Base-by-base conservation (phyloP, 2,797 vertebrate species). In the Peromyscus melanophrys region DNA sequence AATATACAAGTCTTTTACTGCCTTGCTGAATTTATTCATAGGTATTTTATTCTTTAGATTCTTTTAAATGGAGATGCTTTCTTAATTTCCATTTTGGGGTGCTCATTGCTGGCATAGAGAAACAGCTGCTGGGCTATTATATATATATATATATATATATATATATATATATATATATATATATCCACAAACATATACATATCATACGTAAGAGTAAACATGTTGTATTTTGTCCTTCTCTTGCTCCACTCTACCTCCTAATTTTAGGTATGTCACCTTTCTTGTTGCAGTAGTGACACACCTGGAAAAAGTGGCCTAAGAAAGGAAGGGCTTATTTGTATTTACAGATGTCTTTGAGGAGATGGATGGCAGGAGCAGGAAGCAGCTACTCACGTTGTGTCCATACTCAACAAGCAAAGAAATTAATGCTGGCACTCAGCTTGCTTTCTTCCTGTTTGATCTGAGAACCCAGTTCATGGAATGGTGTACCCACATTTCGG, bases 41-140 rank as follows among this genome's bases (percentile, higher is more conserved):
- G 34, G 13, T 91, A 67, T 95, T 88, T 90, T 95, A 65, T 65
- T 87, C n/a, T 73, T 89, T 94, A 90, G 63, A 80, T 89, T 49
- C 9, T 84, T 49, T 88, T 96, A 96, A 75, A 90, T 88, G 25
- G 14, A 92, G 92, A 40, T 84, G 6, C 61, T 89, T 82, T 93
- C 40, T 95, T 83, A 80, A 80, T 89, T 96, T 96, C 63, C 14
- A 49, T 97, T 95, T 92, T 85, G 55, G 52, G 55, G 77, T 90
- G 8, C 86, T 89, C 57, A 40, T 90, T 76, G 17, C 16, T 89
- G 17, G 43, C 81, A 4, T 93, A 21, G 93, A 69, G 83, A 86
- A 83, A 59, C 21, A 69, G 49, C 29, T 90, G 43, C 31, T 92
- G 31, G 69, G 31, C 40, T 29, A 1, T 57, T 49, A 1, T 49